Percentiles rank a stretch among this genome's conserved stretches.
These are phyloP conservation scores for Leucophenga montana DNA, from an alignment of 2,888 invertebrate species.

Conservation along the genomic window DNA sequence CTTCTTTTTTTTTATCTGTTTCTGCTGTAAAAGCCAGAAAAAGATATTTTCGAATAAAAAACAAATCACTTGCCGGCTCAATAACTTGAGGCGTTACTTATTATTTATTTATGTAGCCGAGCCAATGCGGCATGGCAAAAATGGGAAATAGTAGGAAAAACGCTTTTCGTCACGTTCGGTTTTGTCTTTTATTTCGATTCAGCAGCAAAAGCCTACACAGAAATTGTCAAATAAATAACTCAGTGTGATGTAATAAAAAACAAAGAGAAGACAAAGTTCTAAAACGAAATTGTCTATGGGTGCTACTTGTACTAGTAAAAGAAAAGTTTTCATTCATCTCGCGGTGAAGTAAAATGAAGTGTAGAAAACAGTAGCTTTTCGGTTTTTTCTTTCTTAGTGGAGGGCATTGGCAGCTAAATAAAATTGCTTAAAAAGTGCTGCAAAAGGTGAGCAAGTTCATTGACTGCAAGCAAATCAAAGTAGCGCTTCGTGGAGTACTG, in stretches of 20 bases:
- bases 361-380: neutral
- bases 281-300: constrained; percentile 1
- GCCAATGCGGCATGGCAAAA: neutral
- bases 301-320: neutral
- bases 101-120: constrained; percentile 15
- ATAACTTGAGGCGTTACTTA: constrained; percentile 7
- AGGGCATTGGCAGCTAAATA: constrained; percentile 6
- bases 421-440: constrained; percentile 22
- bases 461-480: constrained; percentile 25
- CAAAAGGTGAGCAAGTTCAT: constrained; percentile 21
- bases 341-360: no score
- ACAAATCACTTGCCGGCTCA: neutral
- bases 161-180: constrained; percentile 61
- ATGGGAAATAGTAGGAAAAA: constrained; percentile 43
- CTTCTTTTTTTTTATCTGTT: neutral
- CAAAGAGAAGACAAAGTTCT: neutral
- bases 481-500: no score
- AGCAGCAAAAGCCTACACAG: constrained; percentile 20
- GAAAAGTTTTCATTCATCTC: no score
- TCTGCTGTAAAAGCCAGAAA: constrained; percentile 1
- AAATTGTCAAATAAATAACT: constrained; percentile 27
- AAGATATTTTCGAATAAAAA: neutral
- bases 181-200: neutral
- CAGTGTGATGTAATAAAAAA: constrained; percentile 6
- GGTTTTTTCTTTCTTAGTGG: neutral